Base-by-base conservation (phyloP, 2,797 vertebrate species). In the Acanthurus lineatus region DNA sequence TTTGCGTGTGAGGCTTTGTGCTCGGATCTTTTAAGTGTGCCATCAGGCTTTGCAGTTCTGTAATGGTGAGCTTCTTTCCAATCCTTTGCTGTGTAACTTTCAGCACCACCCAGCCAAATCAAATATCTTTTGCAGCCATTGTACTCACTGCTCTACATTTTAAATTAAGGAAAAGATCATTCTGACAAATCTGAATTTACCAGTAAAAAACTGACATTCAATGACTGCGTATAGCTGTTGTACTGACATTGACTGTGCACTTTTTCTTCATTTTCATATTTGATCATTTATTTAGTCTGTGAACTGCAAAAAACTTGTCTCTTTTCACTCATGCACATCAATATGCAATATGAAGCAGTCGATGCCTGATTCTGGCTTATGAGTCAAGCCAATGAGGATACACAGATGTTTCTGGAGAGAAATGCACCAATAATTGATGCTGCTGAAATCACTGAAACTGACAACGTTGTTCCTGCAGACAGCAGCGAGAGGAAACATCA, bases 391-490 rank as follows among this genome's bases (percentile, higher is more conserved):
- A 62, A 60, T 48, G 70, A 77, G 68, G 51, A 76, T 67, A 65
- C 65, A 66, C 88, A 85, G 86, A 88, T 88, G 81, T 87, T 89
- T 86, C 69, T 58, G 58, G 81, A 75, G 70, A 77, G 81, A 84
- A 65, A 83, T 49, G 32, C 78, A 82, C 78, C 61, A 88, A 91
- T 91, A 90, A 88, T 92, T 93, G 70, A 92, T 91, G 82, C 32
- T 40, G 67, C 66, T 63, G 73, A 87, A 89, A 87, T 87, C 63
- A 76, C 74, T 66, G 65, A 84, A 86, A 83, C 69, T 85, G 88
- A 86, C 88, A 86, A 78, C 15, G 60, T 77, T 77, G 73, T 83
- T 88, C 57, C 79, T 76, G 84, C 71, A 84, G 81, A 87, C 81
- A 51, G 83, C 69, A 83, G 76, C 19, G 16, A 68, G 67, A 84